These are phyloP conservation scores for human DNA, from an alignment of 2,113 vertebrate genomes.

Conservation along the genomic window DNA sequence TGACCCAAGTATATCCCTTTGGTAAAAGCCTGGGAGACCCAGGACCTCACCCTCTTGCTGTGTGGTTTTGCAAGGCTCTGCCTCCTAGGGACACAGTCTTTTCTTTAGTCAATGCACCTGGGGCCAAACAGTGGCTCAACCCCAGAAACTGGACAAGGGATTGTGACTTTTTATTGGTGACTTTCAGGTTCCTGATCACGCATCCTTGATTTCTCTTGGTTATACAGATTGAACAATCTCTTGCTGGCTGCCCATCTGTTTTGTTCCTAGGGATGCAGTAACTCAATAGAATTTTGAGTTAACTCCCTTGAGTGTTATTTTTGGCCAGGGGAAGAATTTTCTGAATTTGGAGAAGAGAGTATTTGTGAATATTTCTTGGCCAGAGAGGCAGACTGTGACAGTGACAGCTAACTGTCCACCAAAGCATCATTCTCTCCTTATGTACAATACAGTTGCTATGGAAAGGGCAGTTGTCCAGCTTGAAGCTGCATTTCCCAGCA, in stretches of 20 bases:
- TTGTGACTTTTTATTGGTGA: neutral
- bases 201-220: neutral
- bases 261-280: neutral
- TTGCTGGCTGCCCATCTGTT: neutral
- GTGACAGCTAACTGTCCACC: neutral
- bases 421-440: neutral
- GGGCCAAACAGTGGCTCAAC: neutral
- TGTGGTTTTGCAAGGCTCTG: neutral
- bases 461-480: neutral
- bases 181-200: neutral
- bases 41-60: no score
- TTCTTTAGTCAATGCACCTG: neutral
- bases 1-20: neutral
- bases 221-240: neutral
- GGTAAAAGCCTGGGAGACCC: neutral
- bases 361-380: neutral
- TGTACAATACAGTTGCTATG: rapidly evolving
- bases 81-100: neutral
- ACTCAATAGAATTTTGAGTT: neutral
- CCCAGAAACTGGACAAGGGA: neutral
- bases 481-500: neutral
- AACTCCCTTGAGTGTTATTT: neutral
- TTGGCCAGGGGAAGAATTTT: neutral
- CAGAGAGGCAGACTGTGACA: neutral
- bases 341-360: neutral